These are phyloP conservation scores for Galeopterus variegatus DNA, from an alignment of 2,113 vertebrate species.

Conservation along the genomic window DNA sequence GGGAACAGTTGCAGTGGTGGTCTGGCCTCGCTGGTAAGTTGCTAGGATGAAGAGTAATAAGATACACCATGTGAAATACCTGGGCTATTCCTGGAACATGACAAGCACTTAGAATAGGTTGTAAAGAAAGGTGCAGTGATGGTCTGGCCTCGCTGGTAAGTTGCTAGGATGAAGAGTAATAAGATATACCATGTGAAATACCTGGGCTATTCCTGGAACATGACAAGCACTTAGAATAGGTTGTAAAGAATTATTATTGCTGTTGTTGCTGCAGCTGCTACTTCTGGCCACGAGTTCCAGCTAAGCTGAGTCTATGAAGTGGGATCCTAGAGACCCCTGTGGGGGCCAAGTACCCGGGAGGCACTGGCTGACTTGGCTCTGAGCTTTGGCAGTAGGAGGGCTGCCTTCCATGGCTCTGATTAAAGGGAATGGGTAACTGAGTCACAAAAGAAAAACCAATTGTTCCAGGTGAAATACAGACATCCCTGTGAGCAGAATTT, in stretches of 20 bases:
- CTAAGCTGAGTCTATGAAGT: background rate
- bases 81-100: background rate
- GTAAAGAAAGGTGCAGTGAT: background rate
- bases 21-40: background rate
- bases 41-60: background rate
- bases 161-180: background rate
- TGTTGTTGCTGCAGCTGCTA: background rate
- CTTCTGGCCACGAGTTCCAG: background rate
- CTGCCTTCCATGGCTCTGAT: background rate
- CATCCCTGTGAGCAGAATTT: accelerated
- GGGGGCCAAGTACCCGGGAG: too few relatives aligned
- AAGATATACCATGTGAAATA: background rate
- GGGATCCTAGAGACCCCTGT: background rate
- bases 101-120: background rate
- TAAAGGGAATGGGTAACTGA: background rate
- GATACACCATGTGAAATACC: background rate
- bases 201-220: background rate
- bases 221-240: background rate
- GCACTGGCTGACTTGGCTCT: background rate
- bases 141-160: background rate
- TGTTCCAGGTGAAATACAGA: background rate
- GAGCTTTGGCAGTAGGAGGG: background rate
- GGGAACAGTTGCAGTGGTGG: too few relatives aligned
- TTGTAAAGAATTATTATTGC: background rate
- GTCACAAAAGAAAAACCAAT: background rate